Evolutionary conservation across 2,113 vertebrate genomes (phyloP).

Genomic region (Myiozetetes cayanensis): DNA sequence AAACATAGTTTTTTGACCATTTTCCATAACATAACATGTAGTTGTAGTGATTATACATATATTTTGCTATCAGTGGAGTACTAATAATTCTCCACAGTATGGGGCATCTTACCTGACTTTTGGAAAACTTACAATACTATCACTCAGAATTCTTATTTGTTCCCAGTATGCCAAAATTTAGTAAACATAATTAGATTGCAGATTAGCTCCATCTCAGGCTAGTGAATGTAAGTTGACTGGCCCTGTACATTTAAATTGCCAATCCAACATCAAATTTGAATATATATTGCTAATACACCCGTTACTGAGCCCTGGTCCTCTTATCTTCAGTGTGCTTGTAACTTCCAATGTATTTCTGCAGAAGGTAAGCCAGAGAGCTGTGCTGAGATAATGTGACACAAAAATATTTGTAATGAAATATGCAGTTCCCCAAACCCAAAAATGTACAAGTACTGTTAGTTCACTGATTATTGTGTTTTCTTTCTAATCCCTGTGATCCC

Average conservation of each 20-base stretch:
- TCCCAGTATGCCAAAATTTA: background rate
- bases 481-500: background rate
- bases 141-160: background rate
- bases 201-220: background rate
- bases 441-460: background rate
- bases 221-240: background rate
- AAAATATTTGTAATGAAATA: background rate
- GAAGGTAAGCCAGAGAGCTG: background rate
- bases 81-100: background rate
- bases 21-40: background rate
- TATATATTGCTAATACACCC: background rate
- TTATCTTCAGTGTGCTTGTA: background rate
- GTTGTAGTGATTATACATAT: background rate
- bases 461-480: background rate
- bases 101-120: background rate
- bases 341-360: background rate
- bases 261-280: background rate
- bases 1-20: background rate
- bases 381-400: background rate
- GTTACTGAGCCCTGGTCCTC: background rate
- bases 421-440: background rate
- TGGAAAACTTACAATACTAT: background rate
- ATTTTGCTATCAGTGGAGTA: background rate
- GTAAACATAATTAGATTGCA: background rate
- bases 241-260: background rate